Conservation (phyloP, 2,888 invertebrate genomes). For the Ditylenchus weischeri region DNA sequence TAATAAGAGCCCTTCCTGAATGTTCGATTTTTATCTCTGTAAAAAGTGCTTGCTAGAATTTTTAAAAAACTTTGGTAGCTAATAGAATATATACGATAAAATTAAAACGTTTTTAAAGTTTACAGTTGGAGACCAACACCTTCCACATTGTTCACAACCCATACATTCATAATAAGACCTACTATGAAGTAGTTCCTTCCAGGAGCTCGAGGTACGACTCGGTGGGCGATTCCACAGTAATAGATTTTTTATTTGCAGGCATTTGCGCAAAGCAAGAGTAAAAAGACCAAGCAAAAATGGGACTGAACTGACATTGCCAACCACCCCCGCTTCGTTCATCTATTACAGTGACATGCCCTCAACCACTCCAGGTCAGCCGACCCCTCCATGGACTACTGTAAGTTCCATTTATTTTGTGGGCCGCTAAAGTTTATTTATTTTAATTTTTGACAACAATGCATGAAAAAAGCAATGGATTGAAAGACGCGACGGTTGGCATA, state of each 20-base stretch:
- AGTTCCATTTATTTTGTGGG: constrained; percentile 7
- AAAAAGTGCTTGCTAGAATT: too few relatives aligned
- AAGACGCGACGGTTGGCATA: too few relatives aligned
- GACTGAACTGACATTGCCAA: background rate
- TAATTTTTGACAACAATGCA: too few relatives aligned
- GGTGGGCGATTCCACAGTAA: too few relatives aligned
- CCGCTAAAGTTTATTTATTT: too few relatives aligned
- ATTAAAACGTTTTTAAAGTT: background rate
- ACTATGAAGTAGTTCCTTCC: constrained; percentile 20
- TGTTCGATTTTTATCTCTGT: too few relatives aligned
- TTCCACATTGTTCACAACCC: constrained; percentile 31
- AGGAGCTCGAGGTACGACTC: constrained; percentile 13
- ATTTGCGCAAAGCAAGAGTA: background rate
- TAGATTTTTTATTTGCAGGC: background rate
- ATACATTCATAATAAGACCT: constrained; percentile 14
- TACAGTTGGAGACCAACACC: constrained; percentile 13
- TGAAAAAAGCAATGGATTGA: too few relatives aligned
- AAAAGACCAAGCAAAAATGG: constrained; percentile 9
- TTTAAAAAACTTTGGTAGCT: too few relatives aligned
- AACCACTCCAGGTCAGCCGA: constrained; percentile 27
- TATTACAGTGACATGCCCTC: constrained; percentile 9
- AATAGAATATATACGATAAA: too few relatives aligned
- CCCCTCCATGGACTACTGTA: constrained; percentile 51
- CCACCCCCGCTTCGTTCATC: constrained; percentile 2
- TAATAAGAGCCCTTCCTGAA: too few relatives aligned